Evolutionary conservation across 2,113 vertebrate species (phyloP), one percentile per base, ranked within the genome.

Genomic region (Spea bombifrons): DNA sequence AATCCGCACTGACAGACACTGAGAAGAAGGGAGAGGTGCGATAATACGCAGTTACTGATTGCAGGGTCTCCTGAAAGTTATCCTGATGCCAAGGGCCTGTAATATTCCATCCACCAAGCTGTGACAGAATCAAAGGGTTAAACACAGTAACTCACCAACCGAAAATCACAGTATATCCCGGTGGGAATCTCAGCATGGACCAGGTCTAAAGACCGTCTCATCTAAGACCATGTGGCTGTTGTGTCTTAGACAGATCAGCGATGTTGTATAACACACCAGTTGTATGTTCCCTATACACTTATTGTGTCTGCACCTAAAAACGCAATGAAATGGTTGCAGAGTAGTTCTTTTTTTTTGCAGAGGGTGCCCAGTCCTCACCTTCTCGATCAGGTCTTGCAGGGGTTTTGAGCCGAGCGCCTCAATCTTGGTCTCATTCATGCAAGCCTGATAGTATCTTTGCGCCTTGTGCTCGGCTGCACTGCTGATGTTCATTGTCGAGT

Each of bases 41-140:
- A 81, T 94, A 95, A 81, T 91, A 91, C 0, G 95, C 92, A 0
- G 94, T 95, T 81, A 98, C 93, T 0, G 82, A 88, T 46, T 92
- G 91, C 78, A 99, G 88, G 0, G 92, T 95, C 52, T 88, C 86
- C 7, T 99, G 97, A 90, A 99, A 98, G 84, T 95, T 95, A 70
- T 91, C 82, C 52, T 94, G 91, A 0, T 93, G 79, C 93, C 95
- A 97, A 9, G 88, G 82, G 13, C 84, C 90, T 0, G 91, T 95
- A 84, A 99, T 88, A 71, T 92, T 94, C 97, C 97, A 99, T 73
- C 97, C 97, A 0, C 97, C 97, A 0, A 97, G 90, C 97, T 99
- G 86, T 30, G 81, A 80, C 15, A 55, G 71, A 17, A 16, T 13
- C 10, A 44, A 7, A 7, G 3, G 15, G 8, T 59, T 59, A 59